Percentiles rank a stretch among this genome's conserved stretches.
Evolutionary conservation across 2,888 invertebrate species (phyloP).

Genomic region (Drosophila birchii): DNA sequence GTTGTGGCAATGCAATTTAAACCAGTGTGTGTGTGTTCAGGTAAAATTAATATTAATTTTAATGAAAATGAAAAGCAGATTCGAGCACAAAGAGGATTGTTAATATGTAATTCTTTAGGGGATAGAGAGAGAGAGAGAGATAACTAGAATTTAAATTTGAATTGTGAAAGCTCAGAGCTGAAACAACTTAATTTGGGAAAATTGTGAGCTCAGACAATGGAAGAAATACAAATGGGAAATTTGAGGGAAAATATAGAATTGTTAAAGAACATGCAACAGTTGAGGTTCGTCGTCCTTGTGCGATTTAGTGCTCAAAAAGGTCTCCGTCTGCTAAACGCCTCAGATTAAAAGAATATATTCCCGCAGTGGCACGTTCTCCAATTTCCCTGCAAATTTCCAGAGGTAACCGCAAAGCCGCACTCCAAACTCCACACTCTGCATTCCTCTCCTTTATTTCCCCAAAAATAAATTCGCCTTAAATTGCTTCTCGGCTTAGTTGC

Average conservation of each 20-base stretch:
- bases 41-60: conserved; percentile 64
- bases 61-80: conserved; percentile 52
- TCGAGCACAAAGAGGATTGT: conserved; percentile 24
- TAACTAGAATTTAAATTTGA: conserved; percentile 16
- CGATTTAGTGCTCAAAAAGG: neutral
- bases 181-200: conserved; percentile 34
- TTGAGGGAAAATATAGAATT: neutral
- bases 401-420: conserved; percentile 31
- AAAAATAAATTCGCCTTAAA: conserved; percentile 38
- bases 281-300: neutral
- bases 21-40: conserved; percentile 29
- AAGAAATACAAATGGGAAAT: conserved; percentile 17
- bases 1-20: conserved; percentile 58
- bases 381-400: conserved; percentile 24
- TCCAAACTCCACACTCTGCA: neutral
- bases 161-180: conserved; percentile 7
- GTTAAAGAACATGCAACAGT: conserved; percentile 17
- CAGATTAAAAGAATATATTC: conserved; percentile 7
- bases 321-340: conserved; percentile 1
- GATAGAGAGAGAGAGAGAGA: neutral
- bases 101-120: conserved; percentile 35
- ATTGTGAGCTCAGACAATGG: neutral
- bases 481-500: conserved; percentile 39
- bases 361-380: conserved; percentile 9
- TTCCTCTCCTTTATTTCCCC: neutral